These are phyloP conservation scores for Tetanocera ferruginea DNA, from an alignment of 2,888 invertebrate genomes.

Conservation along the genomic window DNA sequence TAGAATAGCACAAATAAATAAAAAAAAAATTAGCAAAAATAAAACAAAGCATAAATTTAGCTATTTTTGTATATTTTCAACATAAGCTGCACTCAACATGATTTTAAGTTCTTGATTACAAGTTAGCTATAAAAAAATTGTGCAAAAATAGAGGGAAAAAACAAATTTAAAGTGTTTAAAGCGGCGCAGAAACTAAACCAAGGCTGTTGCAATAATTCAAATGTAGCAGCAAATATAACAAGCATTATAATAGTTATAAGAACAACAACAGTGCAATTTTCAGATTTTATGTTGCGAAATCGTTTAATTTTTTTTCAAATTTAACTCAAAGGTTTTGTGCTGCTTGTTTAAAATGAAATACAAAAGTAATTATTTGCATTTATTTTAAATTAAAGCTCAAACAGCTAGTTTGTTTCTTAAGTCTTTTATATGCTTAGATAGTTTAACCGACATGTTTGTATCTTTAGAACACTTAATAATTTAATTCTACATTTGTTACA, in stretches of 20 bases:
- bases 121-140: not conserved
- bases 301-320: not conserved
- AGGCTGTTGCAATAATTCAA: slow-evolving; percentile 25
- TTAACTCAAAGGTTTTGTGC: not conserved
- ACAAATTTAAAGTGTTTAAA: not conserved
- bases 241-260: not conserved
- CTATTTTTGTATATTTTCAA: too few species aligned
- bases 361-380: too few species aligned
- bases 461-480: too few species aligned
- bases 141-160: not conserved
- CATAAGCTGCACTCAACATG: not conserved
- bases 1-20: not conserved
- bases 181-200: slow-evolving; percentile 5
- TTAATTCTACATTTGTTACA: too few species aligned
- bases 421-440: not conserved
- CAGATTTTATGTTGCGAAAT: not conserved
- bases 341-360: not conserved
- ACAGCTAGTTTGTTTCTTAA: too few species aligned
- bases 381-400: too few species aligned
- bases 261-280: not conserved
- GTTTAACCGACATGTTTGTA: too few species aligned
- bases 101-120: not conserved
- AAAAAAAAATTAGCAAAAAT: not conserved
- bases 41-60: not conserved
- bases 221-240: not conserved